Evolutionary conservation across 2,888 invertebrate genomes (phyloP), one percentile per base, ranked within the genome.

Genomic region (Lepidocyrtinus sp.): DNA sequence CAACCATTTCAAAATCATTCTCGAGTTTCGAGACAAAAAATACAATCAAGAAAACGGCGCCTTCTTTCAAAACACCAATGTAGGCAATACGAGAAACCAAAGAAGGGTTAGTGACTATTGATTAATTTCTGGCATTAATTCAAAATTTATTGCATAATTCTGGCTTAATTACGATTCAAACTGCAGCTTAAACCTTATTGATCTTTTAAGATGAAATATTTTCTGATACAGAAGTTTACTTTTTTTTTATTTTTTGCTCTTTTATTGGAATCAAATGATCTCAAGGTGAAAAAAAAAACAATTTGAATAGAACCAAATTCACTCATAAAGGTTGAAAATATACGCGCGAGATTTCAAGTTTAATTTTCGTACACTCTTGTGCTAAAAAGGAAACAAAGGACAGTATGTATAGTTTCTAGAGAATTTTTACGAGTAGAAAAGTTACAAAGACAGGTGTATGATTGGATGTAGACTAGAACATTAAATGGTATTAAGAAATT

Each of bases 21-120:
- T 9, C 19, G 12, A 65, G 12, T 36, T 65, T 19, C 7, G 9
- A 26, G 15, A 27, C 2, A 27, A 64, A 22, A 7, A 65, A 27
- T 65, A 9, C 1, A 2, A 25, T 36, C 63, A 12, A 26, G 25
- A 69, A 69, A 17, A 69, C 45, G 50, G 19, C 22, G 55, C 59
- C 55, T 25, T 69, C 55, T 69, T 55, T 24, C 25, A 19, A 1
- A 36, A 36, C 5, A 36, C 5, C 36, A 36, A 36, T 67, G 2
- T 3, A 64, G 67, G 67, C 67, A 68, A 68, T 68, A 46, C 24
- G 12, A 7, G 36, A 27, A 55, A 69, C 69, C 69, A 69, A 69
- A 69, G 69, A 69, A 69, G 26, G 69, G 68, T 45, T 65, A 67
- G 46, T 22, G 50, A 67, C 15, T 36, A 17, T 21, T 36, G 24